Evolutionary conservation across 2,797 vertebrate genomes (phyloP).

Genomic region (Telmatherina bonti): DNA sequence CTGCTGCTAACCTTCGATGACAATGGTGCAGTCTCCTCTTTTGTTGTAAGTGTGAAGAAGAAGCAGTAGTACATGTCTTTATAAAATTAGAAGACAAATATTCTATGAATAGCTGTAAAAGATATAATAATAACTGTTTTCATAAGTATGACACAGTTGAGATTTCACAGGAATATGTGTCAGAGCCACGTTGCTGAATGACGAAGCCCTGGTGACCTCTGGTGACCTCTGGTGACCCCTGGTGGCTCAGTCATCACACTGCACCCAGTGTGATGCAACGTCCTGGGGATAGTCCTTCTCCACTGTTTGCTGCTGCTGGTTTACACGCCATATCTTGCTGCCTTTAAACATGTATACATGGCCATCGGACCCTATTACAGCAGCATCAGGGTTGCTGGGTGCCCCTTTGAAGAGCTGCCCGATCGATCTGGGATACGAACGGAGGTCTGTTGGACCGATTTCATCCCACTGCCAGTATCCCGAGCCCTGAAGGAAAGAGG

Average conservation of each 20-base stretch:
- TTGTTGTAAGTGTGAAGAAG: not conserved
- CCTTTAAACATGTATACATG: constrained; percentile 85
- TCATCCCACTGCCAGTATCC: constrained; percentile 90
- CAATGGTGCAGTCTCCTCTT: not conserved
- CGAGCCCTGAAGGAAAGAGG: constrained; percentile 76
- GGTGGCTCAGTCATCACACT: constrained; percentile 75
- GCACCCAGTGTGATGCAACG: constrained; percentile 80
- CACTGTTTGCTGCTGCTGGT: constrained; percentile 68
- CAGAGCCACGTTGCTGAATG: constrained; percentile 11
- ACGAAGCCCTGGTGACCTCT: constrained; percentile 10
- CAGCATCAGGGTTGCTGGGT: constrained; percentile 78
- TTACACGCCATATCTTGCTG: constrained; percentile 82
- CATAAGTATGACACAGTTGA: not conserved
- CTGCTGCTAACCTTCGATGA: not conserved
- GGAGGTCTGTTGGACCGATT: constrained; percentile 74
- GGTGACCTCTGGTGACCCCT: constrained; percentile 57
- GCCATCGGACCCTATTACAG: constrained; percentile 81
- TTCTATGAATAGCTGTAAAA: not conserved
- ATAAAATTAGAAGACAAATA: not conserved
- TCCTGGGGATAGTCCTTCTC: constrained; percentile 81
- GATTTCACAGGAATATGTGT: not conserved
- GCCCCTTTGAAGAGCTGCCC: constrained; percentile 77
- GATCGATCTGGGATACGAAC: constrained; percentile 79
- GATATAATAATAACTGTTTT: constrained; percentile 1
- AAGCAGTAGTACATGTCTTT: not conserved